These are phyloP conservation scores for Galemys pyrenaicus DNA, from an alignment of 2,113 vertebrate genomes.

Conservation along the genomic window DNA sequence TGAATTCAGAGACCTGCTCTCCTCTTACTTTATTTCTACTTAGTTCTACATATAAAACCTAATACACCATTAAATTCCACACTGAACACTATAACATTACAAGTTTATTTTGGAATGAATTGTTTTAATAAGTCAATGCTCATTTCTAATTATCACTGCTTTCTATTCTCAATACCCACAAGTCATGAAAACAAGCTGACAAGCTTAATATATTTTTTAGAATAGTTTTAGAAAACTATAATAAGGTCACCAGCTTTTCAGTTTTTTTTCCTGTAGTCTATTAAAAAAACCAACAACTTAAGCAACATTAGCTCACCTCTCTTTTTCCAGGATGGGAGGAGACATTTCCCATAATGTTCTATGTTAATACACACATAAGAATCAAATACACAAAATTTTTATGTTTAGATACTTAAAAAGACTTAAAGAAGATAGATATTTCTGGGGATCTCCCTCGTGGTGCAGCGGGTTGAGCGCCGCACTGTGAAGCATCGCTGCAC, in stretches of 20 bases:
- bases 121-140: not conserved
- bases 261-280: not conserved
- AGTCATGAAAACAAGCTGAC: slow-evolving; percentile 45
- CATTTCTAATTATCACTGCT: slow-evolving; percentile 39
- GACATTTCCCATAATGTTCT: not conserved
- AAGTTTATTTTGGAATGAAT: not conserved
- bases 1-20: not conserved
- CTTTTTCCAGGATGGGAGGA: not conserved
- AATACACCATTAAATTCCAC: not conserved
- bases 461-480: no score
- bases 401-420: not conserved
- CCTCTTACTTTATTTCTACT: slow-evolving; percentile 31
- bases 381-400: not conserved
- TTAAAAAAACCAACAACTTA: not conserved
- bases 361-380: not conserved
- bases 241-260: not conserved
- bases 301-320: not conserved
- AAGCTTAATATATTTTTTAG: slow-evolving; percentile 39
- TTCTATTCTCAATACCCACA: not conserved
- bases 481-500: no score
- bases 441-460: no score
- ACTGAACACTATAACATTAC: slow-evolving; percentile 13
- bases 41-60: not conserved
- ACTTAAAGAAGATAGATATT: not conserved
- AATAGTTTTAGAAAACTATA: slow-evolving; percentile 35